Evolutionary conservation across 2,888 invertebrate genomes (phyloP).

Genomic region (Sinodicranocentrus sp.): DNA sequence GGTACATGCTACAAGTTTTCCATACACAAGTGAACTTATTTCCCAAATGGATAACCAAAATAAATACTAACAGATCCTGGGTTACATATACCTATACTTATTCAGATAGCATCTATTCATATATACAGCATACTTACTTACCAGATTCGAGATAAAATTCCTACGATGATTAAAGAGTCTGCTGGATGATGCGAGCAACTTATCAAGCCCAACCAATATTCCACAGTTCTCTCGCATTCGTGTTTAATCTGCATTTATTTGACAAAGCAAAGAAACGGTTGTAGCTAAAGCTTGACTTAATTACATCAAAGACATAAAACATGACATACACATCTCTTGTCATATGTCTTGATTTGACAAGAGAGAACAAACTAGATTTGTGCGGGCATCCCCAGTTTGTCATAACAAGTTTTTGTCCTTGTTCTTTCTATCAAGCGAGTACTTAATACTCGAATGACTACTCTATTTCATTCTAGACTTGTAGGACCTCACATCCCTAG

Average conservation of each 20-base stretch:
- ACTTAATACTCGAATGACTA: not conserved
- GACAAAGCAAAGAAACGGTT: constrained; percentile 31
- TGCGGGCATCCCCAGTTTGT: not conserved
- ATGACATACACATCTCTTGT: constrained; percentile 3
- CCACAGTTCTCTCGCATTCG: constrained; percentile 73
- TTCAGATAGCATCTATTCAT: not conserved
- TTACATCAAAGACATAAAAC: constrained; percentile 42
- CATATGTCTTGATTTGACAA: constrained; percentile 15
- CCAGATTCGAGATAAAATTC: constrained; percentile 74
- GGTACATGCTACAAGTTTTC: constrained; percentile 3
- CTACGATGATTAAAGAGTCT: constrained; percentile 75
- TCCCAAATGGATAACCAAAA: constrained; percentile 49
- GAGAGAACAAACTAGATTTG: constrained; percentile 33
- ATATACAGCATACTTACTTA: constrained; percentile 36
- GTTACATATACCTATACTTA: too few species aligned
- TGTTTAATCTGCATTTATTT: constrained; percentile 70
- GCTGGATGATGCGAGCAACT: constrained; percentile 75
- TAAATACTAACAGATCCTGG: not conserved
- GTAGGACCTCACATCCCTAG: not conserved
- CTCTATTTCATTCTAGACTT: not conserved
- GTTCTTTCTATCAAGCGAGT: too few species aligned
- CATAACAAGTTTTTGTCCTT: not conserved
- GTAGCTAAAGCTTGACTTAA: constrained; percentile 39
- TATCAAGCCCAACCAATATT: constrained; percentile 75
- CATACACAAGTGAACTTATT: constrained; percentile 20